A percentile compares a stretch with the other conserved stretches of the same genome.
These are phyloP conservation scores for Zeus faber DNA, from an alignment of 2,113 vertebrate genomes.

Conservation along the genomic window DNA sequence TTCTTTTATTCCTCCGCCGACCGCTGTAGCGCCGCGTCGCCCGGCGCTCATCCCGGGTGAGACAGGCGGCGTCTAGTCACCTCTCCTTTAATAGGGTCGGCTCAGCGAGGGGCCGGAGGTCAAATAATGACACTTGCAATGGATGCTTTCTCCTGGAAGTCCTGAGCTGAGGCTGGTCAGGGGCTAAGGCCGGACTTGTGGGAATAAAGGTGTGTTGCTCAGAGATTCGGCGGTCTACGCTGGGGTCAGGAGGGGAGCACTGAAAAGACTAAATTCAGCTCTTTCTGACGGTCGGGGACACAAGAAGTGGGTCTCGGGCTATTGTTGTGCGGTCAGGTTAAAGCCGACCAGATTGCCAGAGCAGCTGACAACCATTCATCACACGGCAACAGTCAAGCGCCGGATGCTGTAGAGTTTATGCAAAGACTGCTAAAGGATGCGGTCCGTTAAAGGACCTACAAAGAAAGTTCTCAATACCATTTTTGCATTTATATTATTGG, in stretches of 20 bases:
- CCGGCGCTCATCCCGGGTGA: slow-evolving; percentile 46
- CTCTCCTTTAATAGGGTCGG: slow-evolving; percentile 67
- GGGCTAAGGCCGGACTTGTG: slow-evolving; percentile 54
- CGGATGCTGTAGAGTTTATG: slow-evolving; percentile 15
- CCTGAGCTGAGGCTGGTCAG: slow-evolving; percentile 47
- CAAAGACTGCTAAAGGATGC: slow-evolving; percentile 42
- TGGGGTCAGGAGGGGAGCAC: slow-evolving; percentile 65
- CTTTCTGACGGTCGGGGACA: slow-evolving; percentile 64
- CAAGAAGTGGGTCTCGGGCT: slow-evolving; percentile 62
- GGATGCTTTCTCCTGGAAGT: slow-evolving; percentile 69
- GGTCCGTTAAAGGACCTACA: too few species aligned
- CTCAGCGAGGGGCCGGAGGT: slow-evolving; percentile 64
- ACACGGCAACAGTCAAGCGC: slow-evolving; percentile 41
- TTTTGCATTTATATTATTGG: too few species aligned
- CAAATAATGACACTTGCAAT: slow-evolving; percentile 71
- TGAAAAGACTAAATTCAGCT: slow-evolving; percentile 76
- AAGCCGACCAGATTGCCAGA: slow-evolving; percentile 67
- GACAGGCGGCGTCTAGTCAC: slow-evolving; percentile 58
- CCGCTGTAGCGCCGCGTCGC: slow-evolving; percentile 45
- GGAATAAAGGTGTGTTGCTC: slow-evolving; percentile 74
- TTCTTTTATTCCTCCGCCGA: slow-evolving; percentile 39
- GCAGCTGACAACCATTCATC: slow-evolving; percentile 74
- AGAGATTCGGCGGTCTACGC: slow-evolving; percentile 62
- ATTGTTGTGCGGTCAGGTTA: slow-evolving; percentile 74
- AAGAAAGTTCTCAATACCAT: too few species aligned